These are phyloP conservation scores for Hippoglossus hippoglossus DNA, from an alignment of 2,797 vertebrate genomes.

Conservation along the genomic window DNA sequence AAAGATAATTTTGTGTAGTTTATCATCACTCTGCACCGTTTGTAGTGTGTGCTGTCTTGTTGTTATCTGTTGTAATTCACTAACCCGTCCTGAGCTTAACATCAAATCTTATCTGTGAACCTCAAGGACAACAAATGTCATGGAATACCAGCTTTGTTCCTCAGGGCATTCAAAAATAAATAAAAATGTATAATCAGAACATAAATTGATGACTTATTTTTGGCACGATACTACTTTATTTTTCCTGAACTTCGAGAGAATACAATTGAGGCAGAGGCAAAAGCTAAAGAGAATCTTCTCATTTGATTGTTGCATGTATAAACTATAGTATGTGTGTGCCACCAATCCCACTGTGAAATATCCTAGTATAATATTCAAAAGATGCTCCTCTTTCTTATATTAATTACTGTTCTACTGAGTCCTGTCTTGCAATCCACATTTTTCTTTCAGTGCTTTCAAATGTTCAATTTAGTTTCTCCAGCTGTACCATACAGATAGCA, in stretches of 20 bases:
- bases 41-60: no score
- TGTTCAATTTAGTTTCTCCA: neutral
- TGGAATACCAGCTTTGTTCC: constrained; percentile 9
- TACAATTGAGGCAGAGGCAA: neutral
- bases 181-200: neutral
- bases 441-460: constrained; percentile 4
- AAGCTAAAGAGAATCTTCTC: neutral
- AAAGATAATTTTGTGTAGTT: neutral
- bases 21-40: neutral
- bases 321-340: neutral
- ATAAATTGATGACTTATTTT: neutral
- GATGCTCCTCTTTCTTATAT: neutral
- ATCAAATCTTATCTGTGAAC: constrained; percentile 1
- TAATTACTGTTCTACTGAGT: neutral
- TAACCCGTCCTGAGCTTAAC: neutral
- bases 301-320: neutral
- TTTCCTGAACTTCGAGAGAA: neutral
- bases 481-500: neutral
- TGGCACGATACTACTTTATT: no score
- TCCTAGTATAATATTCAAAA: neutral
- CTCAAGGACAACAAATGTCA: neutral
- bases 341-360: neutral
- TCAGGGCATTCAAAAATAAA: constrained; percentile 5
- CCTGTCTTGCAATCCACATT: neutral
- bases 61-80: constrained; percentile 11